Conservation (phyloP, 2,113 vertebrate genomes). For the Coreoperca whiteheadi region DNA sequence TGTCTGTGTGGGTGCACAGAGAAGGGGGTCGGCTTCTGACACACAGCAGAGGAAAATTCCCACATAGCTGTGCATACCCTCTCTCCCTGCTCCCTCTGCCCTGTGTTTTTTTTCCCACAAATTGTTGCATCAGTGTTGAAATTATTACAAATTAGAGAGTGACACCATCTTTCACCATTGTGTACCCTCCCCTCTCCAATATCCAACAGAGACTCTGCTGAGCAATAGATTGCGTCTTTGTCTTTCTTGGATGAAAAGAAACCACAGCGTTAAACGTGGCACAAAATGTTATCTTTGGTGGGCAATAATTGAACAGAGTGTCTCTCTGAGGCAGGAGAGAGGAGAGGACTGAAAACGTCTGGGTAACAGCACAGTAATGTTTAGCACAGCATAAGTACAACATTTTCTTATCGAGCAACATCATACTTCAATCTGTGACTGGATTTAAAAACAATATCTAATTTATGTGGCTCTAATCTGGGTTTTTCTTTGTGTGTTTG, state of each 20-base stretch:
- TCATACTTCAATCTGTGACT: neutral
- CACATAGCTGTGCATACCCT: slow-evolving; percentile 13
- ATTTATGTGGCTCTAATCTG: neutral
- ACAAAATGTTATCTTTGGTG: slow-evolving; percentile 37
- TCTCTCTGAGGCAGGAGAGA: neutral
- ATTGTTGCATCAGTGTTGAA: slow-evolving; percentile 36
- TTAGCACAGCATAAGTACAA: neutral
- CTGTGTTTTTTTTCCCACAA: slow-evolving; percentile 46
- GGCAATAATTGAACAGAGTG: slow-evolving; percentile 60
- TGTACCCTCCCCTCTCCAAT: slow-evolving; percentile 11
- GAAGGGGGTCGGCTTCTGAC: slow-evolving; percentile 40
- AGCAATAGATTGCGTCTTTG: slow-evolving; percentile 3
- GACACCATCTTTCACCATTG: neutral
- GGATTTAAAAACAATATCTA: neutral
- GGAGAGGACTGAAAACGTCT: slow-evolving; percentile 9
- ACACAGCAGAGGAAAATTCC: slow-evolving; percentile 35
- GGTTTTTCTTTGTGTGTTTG: neutral
- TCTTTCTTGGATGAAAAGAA: slow-evolving; percentile 25
- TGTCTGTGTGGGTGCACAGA: slow-evolving; percentile 49
- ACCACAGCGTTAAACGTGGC: slow-evolving; percentile 39
- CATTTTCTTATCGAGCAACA: neutral
- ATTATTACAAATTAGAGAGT: slow-evolving; percentile 58
- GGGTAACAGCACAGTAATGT: neutral
- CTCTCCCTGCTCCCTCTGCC: neutral
- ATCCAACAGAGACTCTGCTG: slow-evolving; percentile 63